Evolutionary conservation across 2,113 vertebrate species (phyloP).

Genomic region (Uria lomvia): DNA sequence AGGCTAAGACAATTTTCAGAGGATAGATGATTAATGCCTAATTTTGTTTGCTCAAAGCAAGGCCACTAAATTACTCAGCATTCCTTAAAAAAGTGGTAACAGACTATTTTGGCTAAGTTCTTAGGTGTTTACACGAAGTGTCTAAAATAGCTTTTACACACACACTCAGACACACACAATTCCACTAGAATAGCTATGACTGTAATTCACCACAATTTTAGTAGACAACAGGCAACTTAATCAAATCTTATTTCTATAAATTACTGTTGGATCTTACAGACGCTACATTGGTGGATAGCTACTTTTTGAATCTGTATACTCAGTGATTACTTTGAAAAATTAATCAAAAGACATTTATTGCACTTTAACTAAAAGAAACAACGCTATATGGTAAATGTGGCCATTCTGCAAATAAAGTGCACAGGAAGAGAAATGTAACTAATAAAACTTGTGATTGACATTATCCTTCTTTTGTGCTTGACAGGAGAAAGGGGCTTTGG

Average conservation of each 20-base stretch:
- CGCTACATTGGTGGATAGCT: background rate
- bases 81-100: background rate
- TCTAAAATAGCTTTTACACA: background rate
- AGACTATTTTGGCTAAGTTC: background rate
- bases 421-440: background rate
- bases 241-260: background rate
- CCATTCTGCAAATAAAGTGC: background rate
- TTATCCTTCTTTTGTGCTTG: background rate
- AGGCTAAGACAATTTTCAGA: background rate
- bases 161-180: background rate
- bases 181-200: background rate
- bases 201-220: background rate
- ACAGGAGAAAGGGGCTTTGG: background rate
- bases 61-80: background rate
- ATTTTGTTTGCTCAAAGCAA: background rate
- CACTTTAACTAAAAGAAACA: background rate
- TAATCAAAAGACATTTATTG: background rate
- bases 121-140: background rate
- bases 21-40: background rate
- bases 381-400: background rate
- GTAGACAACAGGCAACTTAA: background rate
- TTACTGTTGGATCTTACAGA: background rate
- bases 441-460: background rate
- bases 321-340: background rate
- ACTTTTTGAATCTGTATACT: background rate